Evolutionary conservation across 2,113 vertebrate species (phyloP), one percentile per base, ranked within the genome.

Genomic region (Chaenocephalus aceratus): DNA sequence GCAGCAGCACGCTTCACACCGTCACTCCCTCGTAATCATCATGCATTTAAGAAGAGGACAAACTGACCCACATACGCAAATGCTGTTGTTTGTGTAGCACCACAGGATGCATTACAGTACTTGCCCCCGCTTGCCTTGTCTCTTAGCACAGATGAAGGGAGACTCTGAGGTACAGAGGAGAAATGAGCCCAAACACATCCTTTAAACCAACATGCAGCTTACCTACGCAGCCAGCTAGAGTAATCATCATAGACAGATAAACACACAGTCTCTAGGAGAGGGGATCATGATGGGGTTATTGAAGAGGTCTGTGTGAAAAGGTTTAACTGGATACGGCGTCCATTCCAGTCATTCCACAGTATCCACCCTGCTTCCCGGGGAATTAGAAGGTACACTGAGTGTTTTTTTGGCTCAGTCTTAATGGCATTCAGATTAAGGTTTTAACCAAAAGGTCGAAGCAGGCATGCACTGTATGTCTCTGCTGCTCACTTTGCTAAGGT

Each of bases 321-420:
- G 81, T 86, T 90, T 90, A 88, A 82, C 69, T 64, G 53, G 73
- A 67, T 56, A 76, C 78, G 71, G 73, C 62, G 11, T 74, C 54
- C 77, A 74, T 75, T 82, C 75, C 53, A 79, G 46, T 76, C 57
- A 67, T 80, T 84, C 64, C 69, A 46, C 30, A 72, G 57, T 77
- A 84, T 86, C 61, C 64, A 89, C 75, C 81, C 70, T 21, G 74
- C 54, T 72, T 90, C 9, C 64, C 16, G 5, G 21, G 58, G 77
- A 84, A 79, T 86, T 81, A 86, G 58, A 75, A 57, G 71, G 15
- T n/a, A 52, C 62, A 49, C 26, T 6, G 56, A 74, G 18, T 62
- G 60, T 68, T 79, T 56, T 79, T 57, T 72, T 65, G 67, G 67
- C 73, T 74, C n/a, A 10, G 51, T 57, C 15, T 61, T 79, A 82